Base-by-base conservation (phyloP, 2,113 vertebrate species). In the human region DNA sequence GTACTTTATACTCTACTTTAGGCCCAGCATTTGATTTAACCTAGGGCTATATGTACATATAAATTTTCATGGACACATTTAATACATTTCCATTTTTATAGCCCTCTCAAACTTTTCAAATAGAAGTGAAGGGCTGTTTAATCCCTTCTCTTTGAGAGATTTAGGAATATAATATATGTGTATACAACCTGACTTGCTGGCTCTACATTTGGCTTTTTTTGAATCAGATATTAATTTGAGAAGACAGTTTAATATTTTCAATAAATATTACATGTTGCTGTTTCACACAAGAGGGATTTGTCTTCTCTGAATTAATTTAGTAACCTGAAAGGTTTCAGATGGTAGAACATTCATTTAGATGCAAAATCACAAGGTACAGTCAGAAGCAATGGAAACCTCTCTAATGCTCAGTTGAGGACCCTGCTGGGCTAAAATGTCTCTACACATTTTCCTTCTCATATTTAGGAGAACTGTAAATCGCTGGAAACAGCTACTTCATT, bases 401-500 rank as follows among this genome's bases (percentile, higher is more conserved):
- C 90, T 92, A 81, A 90, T 3, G 23, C 64, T 95, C 48, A 61
- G 66, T 9, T 32, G 48, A 96, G 89, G 48, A 92, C 48, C 88
- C 90, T 87, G 72, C 81, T 91, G 95, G 95, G 73, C 95, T 96
- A 90, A 94, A 96, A 92, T 1, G 52, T 97, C 97, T 96, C 85
- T 75, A 92, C 57, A 61, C 48, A 81, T 97, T 93, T 95, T 97
- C 79, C 57, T 81, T 82, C 85, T 96, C 59, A 18, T 97, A 95
- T 95, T 97, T 97, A 85, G 96, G 25, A 93, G 80, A 97, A 97
- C 95, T 97, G 93, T 96, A 97, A 98, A 97, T 93, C 81, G 30
- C 93, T 97, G 85, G 97, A 97, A 98, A 95, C 70, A 81, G 92
- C 93, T 98, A 95, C 96, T 98, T 98, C 89, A 95, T 85, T 96